Evolutionary conservation across 2,113 vertebrate genomes (phyloP).

Genomic region (Chaetorhynchus papuensis): DNA sequence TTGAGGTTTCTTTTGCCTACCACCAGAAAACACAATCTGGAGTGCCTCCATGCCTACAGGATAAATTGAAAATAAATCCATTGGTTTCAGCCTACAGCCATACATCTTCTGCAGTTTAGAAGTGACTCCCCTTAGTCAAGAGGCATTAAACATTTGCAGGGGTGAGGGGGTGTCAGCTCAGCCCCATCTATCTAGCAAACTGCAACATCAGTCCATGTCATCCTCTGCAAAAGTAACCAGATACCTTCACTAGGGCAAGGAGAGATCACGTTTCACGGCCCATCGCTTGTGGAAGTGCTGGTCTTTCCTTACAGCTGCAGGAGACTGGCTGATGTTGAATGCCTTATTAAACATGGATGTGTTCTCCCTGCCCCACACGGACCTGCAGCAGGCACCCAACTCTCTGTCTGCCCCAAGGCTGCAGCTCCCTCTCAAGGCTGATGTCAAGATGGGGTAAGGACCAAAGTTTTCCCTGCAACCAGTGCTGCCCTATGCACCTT

Average conservation of each 20-base stretch:
- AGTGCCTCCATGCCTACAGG: background rate
- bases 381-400: background rate
- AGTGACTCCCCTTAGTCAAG: background rate
- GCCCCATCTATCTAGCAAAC: background rate
- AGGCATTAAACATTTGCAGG: background rate
- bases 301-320: background rate
- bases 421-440: background rate
- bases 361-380: accelerated
- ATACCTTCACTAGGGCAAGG: background rate
- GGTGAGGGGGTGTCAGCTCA: background rate
- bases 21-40: background rate
- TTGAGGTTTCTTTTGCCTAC: background rate
- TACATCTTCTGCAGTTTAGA: background rate
- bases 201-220: background rate
- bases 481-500: background rate
- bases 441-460: background rate
- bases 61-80: constrained; percentile 39
- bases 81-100: background rate
- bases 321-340: background rate
- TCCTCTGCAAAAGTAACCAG: background rate
- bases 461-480: background rate
- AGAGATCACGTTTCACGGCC: background rate
- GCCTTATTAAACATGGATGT: background rate
- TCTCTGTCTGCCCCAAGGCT: background rate
- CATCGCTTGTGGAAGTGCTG: background rate